phyloP scores from a whole-genome alignment of 2,888 invertebrate genomes.

The Homarus gammarus region DNA sequence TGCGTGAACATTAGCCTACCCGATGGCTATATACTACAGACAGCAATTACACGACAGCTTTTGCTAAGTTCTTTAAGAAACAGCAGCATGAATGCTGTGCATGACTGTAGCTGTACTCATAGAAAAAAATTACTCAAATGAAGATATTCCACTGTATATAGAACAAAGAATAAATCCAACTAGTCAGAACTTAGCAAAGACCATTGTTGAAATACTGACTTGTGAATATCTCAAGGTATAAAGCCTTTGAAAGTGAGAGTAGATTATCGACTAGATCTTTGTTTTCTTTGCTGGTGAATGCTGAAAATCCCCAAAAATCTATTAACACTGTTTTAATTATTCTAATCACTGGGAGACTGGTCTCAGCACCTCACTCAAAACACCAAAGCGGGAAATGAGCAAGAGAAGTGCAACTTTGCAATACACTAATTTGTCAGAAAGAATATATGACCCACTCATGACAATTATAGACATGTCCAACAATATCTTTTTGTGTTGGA shows the following conservation, averaged over 20 bases:
- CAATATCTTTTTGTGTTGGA: not conserved
- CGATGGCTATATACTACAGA: conserved; percentile 37
- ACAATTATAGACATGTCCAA: not conserved
- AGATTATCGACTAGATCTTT: conserved; percentile 35
- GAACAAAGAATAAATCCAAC: not conserved
- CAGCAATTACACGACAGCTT: conserved; percentile 19
- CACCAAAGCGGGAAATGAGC: not conserved
- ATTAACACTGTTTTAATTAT: not conserved
- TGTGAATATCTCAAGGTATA: conserved; percentile 20
- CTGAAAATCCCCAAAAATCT: not conserved
- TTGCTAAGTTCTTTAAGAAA: not conserved
- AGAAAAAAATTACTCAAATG: not conserved
- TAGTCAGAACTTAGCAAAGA: conserved; percentile 36
- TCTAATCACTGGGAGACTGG: conserved; percentile 20
- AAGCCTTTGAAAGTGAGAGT: conserved; percentile 36
- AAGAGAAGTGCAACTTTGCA: not conserved
- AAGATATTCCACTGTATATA: not conserved
- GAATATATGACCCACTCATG: not conserved
- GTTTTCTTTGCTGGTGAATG: conserved; percentile 14
- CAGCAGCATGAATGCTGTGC: not conserved
- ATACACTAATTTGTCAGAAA: not conserved
- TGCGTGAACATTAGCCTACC: conserved; percentile 60
- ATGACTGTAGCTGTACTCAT: too few species aligned
- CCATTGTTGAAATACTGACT: conserved; percentile 26
- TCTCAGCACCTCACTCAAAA: not conserved